A percentile compares a stretch with the other conserved stretches of the same genome.
These are phyloP conservation scores for Myrmophylax atrothorax DNA, from an alignment of 2,113 vertebrate genomes.

Conservation along the genomic window DNA sequence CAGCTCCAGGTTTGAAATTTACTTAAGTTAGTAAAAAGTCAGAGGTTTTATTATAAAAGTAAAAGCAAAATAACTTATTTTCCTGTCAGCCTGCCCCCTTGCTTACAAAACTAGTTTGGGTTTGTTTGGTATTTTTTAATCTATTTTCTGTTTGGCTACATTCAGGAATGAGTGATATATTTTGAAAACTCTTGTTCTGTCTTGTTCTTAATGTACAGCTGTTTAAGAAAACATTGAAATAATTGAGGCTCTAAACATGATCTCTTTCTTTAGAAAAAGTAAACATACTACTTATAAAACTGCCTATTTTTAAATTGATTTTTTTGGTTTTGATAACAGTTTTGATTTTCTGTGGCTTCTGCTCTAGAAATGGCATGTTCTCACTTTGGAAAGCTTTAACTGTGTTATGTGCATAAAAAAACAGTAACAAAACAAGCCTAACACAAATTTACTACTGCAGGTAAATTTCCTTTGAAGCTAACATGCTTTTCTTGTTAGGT, in stretches of 20 bases:
- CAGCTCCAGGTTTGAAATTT: neutral
- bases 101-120: neutral
- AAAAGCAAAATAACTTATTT: neutral
- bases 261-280: neutral
- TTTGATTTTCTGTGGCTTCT: neutral
- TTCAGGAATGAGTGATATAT: neutral
- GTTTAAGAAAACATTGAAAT: neutral
- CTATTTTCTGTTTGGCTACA: neutral
- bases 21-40: neutral
- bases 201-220: neutral
- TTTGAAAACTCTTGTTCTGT: neutral
- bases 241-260: neutral
- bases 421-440: neutral
- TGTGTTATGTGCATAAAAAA: neutral
- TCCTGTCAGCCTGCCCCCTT: neutral
- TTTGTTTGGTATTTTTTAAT: neutral
- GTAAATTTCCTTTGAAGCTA: conserved; percentile 10
- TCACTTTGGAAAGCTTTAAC: neutral
- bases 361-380: neutral
- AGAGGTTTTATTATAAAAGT: neutral
- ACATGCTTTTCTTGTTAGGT: conserved; percentile 1
- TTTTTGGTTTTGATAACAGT: neutral
- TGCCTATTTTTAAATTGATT: too few species aligned
- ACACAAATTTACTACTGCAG: neutral
- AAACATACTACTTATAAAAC: neutral